Evolutionary conservation across 2,797 vertebrate species (phyloP).

Genomic region (Sebastes steindachneri): DNA sequence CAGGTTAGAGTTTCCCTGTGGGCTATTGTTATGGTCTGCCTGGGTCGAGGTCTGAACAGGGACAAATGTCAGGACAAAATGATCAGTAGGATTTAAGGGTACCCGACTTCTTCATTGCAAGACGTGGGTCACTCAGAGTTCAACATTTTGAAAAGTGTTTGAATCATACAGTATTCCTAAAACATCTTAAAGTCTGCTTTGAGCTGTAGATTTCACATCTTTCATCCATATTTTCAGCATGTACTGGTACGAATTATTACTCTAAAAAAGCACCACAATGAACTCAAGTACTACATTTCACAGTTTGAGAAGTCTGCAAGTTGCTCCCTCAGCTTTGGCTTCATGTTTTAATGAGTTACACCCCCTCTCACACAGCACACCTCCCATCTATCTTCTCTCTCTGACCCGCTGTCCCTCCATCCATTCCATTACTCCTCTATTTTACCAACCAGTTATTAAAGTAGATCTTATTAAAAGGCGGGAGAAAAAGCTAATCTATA

Average conservation of each 20-base stretch:
- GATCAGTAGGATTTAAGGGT: constrained; percentile 71
- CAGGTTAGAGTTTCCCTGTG: constrained; percentile 92
- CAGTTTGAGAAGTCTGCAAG: constrained; percentile 62
- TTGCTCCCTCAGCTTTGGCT: constrained; percentile 60
- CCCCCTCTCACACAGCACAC: constrained; percentile 35
- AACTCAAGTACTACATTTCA: constrained; percentile 30
- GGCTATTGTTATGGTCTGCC: constrained; percentile 84
- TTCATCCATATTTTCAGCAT: neutral
- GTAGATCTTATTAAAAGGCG: constrained; percentile 99
- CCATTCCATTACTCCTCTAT: constrained; percentile 81
- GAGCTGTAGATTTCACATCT: neutral
- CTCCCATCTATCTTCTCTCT: constrained; percentile 59
- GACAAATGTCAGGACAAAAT: constrained; percentile 82
- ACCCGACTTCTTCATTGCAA: constrained; percentile 47
- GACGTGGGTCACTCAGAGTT: constrained; percentile 69
- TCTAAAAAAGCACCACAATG: constrained; percentile 16
- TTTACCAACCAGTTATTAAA: constrained; percentile 90
- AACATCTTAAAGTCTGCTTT: neutral
- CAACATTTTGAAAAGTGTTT: constrained; percentile 32
- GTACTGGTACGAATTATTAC: constrained; percentile 1
- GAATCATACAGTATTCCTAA: neutral
- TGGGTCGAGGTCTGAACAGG: constrained; percentile 85
- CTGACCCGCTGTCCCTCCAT: constrained; percentile 64
- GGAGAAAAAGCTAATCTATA: constrained; percentile 99
- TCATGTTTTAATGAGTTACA: constrained; percentile 77